phyloP scores from a whole-genome alignment of 2,113 vertebrate species.

The Theristicus caerulescens region DNA sequence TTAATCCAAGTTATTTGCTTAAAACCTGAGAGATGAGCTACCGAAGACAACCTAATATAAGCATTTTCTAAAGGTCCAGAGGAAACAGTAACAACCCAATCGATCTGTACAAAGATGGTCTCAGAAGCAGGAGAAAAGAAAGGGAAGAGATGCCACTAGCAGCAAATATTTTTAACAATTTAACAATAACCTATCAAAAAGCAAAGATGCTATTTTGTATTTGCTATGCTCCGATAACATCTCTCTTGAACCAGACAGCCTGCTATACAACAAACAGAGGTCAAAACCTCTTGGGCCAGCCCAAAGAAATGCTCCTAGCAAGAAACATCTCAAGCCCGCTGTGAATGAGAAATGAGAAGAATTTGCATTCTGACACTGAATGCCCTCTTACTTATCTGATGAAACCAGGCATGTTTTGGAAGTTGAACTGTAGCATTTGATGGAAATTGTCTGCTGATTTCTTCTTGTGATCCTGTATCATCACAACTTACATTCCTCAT shows the following conservation, averaged over 20 bases:
- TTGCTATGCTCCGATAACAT: not conserved
- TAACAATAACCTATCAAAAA: not conserved
- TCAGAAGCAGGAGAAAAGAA: not conserved
- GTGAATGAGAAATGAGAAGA: not conserved
- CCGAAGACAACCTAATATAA: not conserved
- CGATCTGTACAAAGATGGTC: fast-evolving
- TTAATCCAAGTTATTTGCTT: not conserved
- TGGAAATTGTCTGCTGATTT: not conserved
- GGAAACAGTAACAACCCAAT: not conserved
- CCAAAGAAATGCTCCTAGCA: not conserved
- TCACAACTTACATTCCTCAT: not conserved
- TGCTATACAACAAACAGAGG: not conserved
- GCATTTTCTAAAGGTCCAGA: not conserved
- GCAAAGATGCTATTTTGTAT: not conserved
- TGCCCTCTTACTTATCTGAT: not conserved
- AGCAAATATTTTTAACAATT: not conserved
- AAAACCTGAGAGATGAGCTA: not conserved
- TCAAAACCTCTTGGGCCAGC: not conserved
- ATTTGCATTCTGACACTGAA: slow-evolving; percentile 21
- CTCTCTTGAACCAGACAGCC: not conserved
- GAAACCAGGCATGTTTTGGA: slow-evolving; percentile 7
- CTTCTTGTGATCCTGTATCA: not conserved
- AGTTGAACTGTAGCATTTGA: not conserved
- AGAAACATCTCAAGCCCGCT: not conserved
- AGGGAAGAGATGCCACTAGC: not conserved